Evolutionary conservation across 2,888 invertebrate species (phyloP).

Genomic region (Himalopsyche kuldschensis): DNA sequence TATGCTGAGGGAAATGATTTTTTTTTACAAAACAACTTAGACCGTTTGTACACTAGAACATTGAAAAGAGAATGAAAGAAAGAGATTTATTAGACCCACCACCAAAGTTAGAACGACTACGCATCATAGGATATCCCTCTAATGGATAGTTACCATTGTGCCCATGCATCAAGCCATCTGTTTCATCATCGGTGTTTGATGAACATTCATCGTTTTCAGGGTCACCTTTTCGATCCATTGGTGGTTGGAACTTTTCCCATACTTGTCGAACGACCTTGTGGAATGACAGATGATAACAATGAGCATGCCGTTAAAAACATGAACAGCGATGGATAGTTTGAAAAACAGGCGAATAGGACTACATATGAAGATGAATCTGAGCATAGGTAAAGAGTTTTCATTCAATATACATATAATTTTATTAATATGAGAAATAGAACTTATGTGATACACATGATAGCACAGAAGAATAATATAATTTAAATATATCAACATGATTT

Average conservation of each 20-base stretch:
- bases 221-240: not conserved
- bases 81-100: constrained; percentile 18
- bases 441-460: too few relatives aligned
- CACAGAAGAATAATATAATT: too few relatives aligned
- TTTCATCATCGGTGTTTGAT: constrained; percentile 10
- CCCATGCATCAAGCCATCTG: constrained; percentile 26
- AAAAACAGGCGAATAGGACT: too few relatives aligned
- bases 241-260: not conserved
- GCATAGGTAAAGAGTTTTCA: too few relatives aligned
- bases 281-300: not conserved
- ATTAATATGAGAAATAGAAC: too few relatives aligned
- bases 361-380: too few relatives aligned
- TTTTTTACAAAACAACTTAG: too few relatives aligned
- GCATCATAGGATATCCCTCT: constrained; percentile 6
- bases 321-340: not conserved
- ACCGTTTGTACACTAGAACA: too few relatives aligned
- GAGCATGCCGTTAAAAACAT: not conserved
- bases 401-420: too few relatives aligned
- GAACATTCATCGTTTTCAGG: not conserved
- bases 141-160: constrained; percentile 40
- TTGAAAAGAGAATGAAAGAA: not conserved
- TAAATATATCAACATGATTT: too few relatives aligned
- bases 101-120: constrained; percentile 20
- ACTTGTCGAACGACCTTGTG: not conserved
- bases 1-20: too few relatives aligned